Conservation (phyloP, 2,113 vertebrate genomes). For the Oryzias curvinotus region DNA sequence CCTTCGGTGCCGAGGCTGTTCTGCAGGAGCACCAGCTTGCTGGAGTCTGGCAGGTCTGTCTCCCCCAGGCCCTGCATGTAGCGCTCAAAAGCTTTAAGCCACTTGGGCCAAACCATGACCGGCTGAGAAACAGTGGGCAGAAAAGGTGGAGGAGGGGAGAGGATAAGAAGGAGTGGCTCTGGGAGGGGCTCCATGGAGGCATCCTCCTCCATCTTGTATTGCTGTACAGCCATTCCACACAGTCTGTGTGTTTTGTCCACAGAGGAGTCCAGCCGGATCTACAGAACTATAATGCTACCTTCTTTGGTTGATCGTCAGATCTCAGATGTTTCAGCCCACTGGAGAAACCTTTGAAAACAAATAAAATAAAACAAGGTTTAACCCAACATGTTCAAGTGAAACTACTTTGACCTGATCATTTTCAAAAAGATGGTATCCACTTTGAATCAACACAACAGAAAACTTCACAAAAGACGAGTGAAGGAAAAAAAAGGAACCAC, state of each 20-base stretch:
- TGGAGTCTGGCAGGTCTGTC: conserved; percentile 52
- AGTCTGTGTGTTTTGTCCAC: conserved; percentile 12
- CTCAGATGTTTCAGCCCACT: conserved; percentile 15
- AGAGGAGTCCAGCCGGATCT: background rate
- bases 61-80: conserved; percentile 55
- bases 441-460: no score
- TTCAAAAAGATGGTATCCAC: no score
- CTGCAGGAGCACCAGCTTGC: conserved; percentile 51
- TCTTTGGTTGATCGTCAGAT: background rate
- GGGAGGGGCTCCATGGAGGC: conserved; percentile 11
- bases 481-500: no score
- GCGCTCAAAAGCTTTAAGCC: conserved; percentile 58
- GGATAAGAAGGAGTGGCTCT: conserved; percentile 61
- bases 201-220: conserved; percentile 28
- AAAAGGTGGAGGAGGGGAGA: conserved; percentile 61
- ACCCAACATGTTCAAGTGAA: background rate
- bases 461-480: no score
- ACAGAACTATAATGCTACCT: background rate
- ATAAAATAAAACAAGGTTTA: conserved; percentile 2
- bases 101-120: conserved; percentile 52
- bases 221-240: conserved; percentile 31
- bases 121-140: conserved; percentile 34
- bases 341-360: conserved; percentile 6
- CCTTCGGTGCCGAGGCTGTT: conserved; percentile 67
- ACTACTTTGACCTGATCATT: background rate